phyloP scores from a whole-genome alignment of 37 sponge, comb jelly and placozoan species.

The Beroe forskalii region DNA sequence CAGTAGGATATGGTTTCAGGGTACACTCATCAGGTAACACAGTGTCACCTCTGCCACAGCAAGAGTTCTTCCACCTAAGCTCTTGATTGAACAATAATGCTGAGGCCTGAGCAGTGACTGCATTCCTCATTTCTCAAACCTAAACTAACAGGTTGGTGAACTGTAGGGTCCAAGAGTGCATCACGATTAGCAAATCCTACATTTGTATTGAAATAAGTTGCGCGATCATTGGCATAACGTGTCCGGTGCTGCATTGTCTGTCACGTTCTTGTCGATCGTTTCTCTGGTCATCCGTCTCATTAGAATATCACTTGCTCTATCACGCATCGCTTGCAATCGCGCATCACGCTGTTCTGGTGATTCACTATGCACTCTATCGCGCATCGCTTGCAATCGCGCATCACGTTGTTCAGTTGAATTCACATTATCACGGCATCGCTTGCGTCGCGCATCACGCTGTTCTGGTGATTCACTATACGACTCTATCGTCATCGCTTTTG shows the following conservation, averaged over 20 bases:
- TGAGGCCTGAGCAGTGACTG: not conserved
- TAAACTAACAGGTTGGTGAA: not conserved
- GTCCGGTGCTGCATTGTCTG: not conserved
- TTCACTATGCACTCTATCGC: not conserved
- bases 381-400: not conserved
- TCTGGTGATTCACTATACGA: not conserved
- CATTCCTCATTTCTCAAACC: slow-evolving; percentile 1
- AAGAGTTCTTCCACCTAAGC: not conserved
- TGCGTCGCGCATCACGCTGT: not conserved
- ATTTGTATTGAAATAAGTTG: not conserved
- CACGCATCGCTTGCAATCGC: not conserved
- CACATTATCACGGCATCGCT: too few relatives aligned
- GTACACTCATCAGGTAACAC: not conserved
- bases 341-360: not conserved
- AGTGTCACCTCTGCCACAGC: slow-evolving; percentile 15
- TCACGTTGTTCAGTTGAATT: too few relatives aligned
- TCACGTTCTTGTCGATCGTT: not conserved
- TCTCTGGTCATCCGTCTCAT: not conserved
- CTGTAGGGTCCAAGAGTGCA: not conserved
- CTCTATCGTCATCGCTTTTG: not conserved
- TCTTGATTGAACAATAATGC: not conserved
- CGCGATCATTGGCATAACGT: not conserved
- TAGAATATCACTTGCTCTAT: too few relatives aligned
- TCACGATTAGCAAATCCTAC: not conserved
- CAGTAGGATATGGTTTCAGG: too few relatives aligned